These are phyloP conservation scores for Nezara viridula DNA, from an alignment of 2,888 invertebrate species.

Conservation along the genomic window DNA sequence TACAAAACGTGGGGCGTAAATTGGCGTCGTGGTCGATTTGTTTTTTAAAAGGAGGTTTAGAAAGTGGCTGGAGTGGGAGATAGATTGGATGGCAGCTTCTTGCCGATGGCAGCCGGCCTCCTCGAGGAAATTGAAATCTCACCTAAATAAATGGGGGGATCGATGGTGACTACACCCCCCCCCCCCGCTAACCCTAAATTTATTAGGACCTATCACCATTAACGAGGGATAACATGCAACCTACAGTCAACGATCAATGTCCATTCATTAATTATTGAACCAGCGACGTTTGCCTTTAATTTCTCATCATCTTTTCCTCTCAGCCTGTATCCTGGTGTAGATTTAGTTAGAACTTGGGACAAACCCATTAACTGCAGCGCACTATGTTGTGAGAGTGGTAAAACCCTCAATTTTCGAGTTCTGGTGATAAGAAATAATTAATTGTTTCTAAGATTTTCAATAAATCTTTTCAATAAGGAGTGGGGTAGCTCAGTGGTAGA, in stretches of 20 bases:
- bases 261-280: constrained; percentile 8
- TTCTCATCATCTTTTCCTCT: not conserved
- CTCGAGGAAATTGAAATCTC: constrained; percentile 47
- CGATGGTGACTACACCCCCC: not conserved
- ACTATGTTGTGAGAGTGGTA: too few relatives aligned
- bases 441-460: too few relatives aligned
- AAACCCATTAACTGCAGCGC: too few relatives aligned
- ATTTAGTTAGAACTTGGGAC: not conserved
- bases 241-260: constrained; percentile 21
- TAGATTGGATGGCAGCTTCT: not conserved
- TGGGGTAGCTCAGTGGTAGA: too few relatives aligned
- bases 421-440: too few relatives aligned
- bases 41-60: constrained; percentile 37
- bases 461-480: too few relatives aligned
- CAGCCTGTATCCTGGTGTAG: not conserved
- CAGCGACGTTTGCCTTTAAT: not conserved
- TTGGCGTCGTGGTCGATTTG: constrained; percentile 3
- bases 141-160: constrained; percentile 34
- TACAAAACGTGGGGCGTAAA: constrained; percentile 31
- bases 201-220: constrained; percentile 39
- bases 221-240: constrained; percentile 21
- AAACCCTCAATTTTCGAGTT: too few relatives aligned
- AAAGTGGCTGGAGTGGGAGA: constrained; percentile 2
- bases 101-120: not conserved
- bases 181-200: not conserved